These are phyloP conservation scores for Crossocerus cetratus DNA, from an alignment of 2,888 invertebrate genomes.

Conservation along the genomic window DNA sequence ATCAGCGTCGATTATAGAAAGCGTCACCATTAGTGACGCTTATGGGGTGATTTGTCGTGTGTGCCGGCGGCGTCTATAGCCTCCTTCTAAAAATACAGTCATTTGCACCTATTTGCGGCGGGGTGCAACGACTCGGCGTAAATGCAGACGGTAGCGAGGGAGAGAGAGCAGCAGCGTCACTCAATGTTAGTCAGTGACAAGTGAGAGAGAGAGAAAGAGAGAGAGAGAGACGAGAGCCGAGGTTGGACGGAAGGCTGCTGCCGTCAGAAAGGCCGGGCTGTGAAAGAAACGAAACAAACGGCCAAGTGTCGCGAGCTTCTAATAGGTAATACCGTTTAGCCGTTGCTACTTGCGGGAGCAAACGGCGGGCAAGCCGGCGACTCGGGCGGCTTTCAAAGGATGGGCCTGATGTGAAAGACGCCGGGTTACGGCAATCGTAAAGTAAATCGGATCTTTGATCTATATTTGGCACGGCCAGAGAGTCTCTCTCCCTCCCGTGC, in stretches of 20 bases:
- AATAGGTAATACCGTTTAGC: constrained; percentile 67
- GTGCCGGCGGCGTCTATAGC: not conserved
- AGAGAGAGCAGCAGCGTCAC: constrained; percentile 7
- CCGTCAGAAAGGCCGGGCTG: no score
- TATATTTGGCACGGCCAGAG: constrained; percentile 64
- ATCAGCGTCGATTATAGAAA: constrained; percentile 18
- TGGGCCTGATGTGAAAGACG: constrained; percentile 32
- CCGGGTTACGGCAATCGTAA: constrained; percentile 65
- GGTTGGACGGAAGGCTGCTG: not conserved
- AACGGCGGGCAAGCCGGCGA: constrained; percentile 28
- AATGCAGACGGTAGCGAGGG: not conserved
- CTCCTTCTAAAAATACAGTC: constrained; percentile 1
- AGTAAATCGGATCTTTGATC: constrained; percentile 74
- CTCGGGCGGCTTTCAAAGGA: constrained; percentile 8
- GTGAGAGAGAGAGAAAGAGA: constrained; percentile 8
- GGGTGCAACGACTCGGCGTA: not conserved
- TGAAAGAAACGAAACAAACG: constrained; percentile 9
- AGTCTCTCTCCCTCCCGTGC: constrained; percentile 9
- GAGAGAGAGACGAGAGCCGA: constrained; percentile 20
- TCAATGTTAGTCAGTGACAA: constrained; percentile 17
- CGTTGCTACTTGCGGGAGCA: constrained; percentile 45
- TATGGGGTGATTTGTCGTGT: not conserved
- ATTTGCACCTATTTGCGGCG: constrained; percentile 1
- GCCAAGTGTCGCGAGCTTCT: constrained; percentile 45
- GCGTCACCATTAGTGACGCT: constrained; percentile 19